A percentile compares a stretch with the other conserved stretches of the same genome.
These are phyloP conservation scores for Cephus pygmeus DNA, from an alignment of 2,888 invertebrate genomes.

Conservation along the genomic window DNA sequence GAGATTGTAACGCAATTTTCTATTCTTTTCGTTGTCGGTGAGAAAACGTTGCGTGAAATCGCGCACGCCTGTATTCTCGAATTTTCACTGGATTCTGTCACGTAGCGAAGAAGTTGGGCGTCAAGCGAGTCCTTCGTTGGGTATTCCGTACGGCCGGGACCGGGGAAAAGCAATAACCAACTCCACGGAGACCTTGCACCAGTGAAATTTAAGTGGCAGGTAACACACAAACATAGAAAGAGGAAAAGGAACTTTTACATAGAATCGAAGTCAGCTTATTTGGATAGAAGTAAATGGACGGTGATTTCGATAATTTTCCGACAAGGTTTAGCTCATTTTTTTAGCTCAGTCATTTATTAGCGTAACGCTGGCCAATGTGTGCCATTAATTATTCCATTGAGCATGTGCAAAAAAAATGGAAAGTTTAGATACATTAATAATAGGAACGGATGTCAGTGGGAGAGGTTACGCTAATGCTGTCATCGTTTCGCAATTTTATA, in stretches of 20 bases:
- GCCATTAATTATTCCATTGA: not conserved
- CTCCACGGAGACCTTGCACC: not conserved
- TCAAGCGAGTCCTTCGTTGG: not conserved
- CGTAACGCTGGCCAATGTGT: not conserved
- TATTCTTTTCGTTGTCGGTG: not conserved
- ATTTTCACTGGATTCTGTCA: constrained; percentile 3
- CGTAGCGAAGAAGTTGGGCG: not conserved
- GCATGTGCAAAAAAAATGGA: not conserved
- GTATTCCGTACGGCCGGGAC: not conserved
- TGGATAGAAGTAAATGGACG: not conserved
- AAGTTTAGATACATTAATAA: not conserved
- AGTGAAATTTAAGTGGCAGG: not conserved
- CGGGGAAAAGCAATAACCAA: not conserved
- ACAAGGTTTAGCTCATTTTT: not conserved
- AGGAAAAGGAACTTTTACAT: not conserved
- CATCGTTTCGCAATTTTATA: not conserved
- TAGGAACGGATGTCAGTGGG: not conserved
- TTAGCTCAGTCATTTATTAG: not conserved
- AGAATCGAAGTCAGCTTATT: not conserved
- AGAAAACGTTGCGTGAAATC: not conserved
- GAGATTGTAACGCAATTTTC: not conserved
- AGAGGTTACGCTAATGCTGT: not conserved
- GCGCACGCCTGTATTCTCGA: not conserved
- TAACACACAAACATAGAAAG: not conserved
- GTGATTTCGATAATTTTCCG: not conserved